Conservation (phyloP, 1,140 invertebrate species). For the Drosophila tropicalis region DNA sequence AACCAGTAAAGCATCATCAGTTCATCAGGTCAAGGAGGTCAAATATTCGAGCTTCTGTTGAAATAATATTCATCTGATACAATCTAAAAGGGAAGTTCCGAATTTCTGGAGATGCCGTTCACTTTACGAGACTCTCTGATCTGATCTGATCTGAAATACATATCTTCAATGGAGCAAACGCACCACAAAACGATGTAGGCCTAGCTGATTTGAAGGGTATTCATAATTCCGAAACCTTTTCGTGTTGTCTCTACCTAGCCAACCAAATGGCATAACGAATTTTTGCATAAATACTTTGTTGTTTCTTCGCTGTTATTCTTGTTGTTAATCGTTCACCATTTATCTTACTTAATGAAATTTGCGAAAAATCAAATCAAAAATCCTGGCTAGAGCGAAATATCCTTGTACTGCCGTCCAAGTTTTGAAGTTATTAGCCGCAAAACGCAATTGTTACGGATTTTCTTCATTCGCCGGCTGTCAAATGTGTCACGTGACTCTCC, state of each 20-base stretch:
- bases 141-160: too few relatives aligned
- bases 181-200: too few relatives aligned
- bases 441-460: slow-evolving; percentile 46
- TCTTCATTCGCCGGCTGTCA: slow-evolving; percentile 17
- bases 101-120: too few relatives aligned
- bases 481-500: slow-evolving; percentile 54
- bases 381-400: neutral
- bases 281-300: slow-evolving; percentile 73
- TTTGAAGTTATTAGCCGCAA: slow-evolving; percentile 50
- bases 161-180: neutral
- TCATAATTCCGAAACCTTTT: neutral
- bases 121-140: too few relatives aligned
- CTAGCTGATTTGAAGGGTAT: neutral
- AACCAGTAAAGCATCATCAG: too few relatives aligned
- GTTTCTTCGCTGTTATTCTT: slow-evolving; percentile 36
- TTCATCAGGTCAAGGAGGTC: too few relatives aligned
- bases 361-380: slow-evolving; percentile 61
- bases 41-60: too few relatives aligned
- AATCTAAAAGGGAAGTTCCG: too few relatives aligned
- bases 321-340: slow-evolving; percentile 77
- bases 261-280: slow-evolving; percentile 61
- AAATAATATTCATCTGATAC: too few relatives aligned
- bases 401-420: neutral
- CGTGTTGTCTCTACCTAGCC: slow-evolving; percentile 19
- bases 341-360: slow-evolving; percentile 83